Conservation (phyloP, 64 coral and sea anemone species). For the Dendrophyllia cribrosa region DNA sequence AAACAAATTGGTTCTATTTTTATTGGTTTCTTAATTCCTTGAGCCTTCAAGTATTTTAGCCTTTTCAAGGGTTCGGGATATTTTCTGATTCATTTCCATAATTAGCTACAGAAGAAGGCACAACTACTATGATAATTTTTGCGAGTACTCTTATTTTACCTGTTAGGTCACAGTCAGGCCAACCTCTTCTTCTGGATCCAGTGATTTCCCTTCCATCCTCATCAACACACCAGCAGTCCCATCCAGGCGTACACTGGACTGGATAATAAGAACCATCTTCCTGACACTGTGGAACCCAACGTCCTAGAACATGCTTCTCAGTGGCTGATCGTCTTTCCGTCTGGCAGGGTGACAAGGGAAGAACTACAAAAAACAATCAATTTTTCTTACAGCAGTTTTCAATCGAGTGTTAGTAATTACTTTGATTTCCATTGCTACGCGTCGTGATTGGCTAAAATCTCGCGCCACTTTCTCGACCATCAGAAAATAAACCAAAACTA, state of each 20-base stretch:
- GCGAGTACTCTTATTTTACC: constrained; percentile 30
- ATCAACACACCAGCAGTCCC: constrained; percentile 93
- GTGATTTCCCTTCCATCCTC: constrained; percentile 79
- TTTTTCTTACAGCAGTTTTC: no score
- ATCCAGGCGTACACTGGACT: constrained; percentile 86
- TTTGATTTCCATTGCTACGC: no score
- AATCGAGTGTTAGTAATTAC: no score
- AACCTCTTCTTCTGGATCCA: constrained; percentile 73
- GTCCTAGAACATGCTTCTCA: constrained; percentile 74
- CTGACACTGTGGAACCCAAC: constrained; percentile 86
- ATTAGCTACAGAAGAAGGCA: not conserved
- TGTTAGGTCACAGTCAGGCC: constrained; percentile 77
- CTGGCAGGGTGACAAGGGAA: constrained; percentile 69
- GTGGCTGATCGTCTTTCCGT: constrained; percentile 67
- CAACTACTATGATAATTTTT: not conserved
- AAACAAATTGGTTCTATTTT: no score
- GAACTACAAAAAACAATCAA: constrained; percentile 1
- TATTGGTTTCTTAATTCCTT: no score
- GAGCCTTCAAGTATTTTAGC: no score
- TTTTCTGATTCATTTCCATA: no score
- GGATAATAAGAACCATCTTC: constrained; percentile 83
- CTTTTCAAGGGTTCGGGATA: no score
- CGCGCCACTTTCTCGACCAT: no score
- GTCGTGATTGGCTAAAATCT: no score
- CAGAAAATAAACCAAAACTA: no score